Evolutionary conservation across 1,140 invertebrate genomes (phyloP).

Genomic region (Oscheius sp.): DNA sequence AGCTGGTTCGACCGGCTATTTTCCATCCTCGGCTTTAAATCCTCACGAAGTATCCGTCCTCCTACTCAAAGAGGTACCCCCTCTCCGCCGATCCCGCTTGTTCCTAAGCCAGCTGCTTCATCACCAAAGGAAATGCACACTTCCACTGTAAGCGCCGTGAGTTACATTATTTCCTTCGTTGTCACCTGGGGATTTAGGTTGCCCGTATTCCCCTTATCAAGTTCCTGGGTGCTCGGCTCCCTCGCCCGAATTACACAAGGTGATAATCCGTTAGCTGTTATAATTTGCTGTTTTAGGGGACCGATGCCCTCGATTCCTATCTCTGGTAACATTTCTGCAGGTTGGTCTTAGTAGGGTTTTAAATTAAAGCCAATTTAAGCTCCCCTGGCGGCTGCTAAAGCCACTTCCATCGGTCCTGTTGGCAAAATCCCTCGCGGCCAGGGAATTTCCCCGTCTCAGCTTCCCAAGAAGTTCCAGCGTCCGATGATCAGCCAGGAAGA

Average conservation of each 20-base stretch:
- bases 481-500: slow-evolving; percentile 49
- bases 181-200: slow-evolving; percentile 1
- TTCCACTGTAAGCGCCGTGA: background rate
- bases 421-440: slow-evolving; percentile 39
- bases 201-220: slow-evolving; percentile 38
- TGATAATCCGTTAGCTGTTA: slow-evolving; percentile 3
- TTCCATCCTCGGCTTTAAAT: background rate
- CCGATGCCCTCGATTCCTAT: slow-evolving; percentile 21
- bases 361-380: slow-evolving; percentile 31
- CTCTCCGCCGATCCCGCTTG: background rate
- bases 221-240: slow-evolving; percentile 42
- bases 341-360: background rate
- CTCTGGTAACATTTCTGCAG: slow-evolving; percentile 10
- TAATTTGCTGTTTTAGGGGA: background rate
- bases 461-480: slow-evolving; percentile 49
- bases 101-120: background rate
- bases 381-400: slow-evolving; percentile 24
- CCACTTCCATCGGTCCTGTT: slow-evolving; percentile 53
- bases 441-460: slow-evolving; percentile 44
- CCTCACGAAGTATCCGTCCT: background rate
- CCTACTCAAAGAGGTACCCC: background rate
- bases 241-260: slow-evolving; percentile 34
- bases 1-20: background rate
- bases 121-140: slow-evolving; percentile 1
- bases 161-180: background rate